phyloP scores from a whole-genome alignment of 2,113 vertebrate genomes.

The Orientallactaga bullata region DNA sequence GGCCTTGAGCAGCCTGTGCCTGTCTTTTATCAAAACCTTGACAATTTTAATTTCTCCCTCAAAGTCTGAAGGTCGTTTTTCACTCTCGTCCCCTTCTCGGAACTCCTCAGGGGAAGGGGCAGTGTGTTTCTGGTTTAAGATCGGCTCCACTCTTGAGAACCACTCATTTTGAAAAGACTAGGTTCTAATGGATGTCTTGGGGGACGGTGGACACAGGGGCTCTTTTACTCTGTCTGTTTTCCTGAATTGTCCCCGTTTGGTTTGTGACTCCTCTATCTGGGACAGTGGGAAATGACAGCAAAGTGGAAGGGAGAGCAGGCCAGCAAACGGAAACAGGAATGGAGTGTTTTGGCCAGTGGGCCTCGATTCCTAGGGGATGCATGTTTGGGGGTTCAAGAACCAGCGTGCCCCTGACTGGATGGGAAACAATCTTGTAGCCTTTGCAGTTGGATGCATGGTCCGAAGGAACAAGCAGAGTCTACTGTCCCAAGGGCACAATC shows the following conservation, averaged over 20 bases:
- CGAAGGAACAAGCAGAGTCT: background rate
- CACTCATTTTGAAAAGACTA: background rate
- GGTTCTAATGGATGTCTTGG: background rate
- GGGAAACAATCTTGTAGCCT: background rate
- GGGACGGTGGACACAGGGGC: background rate
- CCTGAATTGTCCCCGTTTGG: background rate
- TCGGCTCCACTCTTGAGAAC: background rate
- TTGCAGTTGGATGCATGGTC: no score
- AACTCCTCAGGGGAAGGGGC: background rate
- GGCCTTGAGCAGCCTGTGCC: conserved; percentile 22
- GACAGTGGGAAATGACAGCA: background rate
- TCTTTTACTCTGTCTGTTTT: background rate
- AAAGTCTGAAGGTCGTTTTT: background rate
- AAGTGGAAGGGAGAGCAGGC: no score
- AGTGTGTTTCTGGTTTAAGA: background rate
- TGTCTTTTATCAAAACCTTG: conserved; percentile 64
- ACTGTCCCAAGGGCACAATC: background rate
- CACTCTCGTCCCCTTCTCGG: background rate
- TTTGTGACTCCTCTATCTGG: background rate
- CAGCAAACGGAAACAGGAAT: background rate
- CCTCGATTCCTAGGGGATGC: accelerated
- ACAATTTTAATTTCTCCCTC: conserved; percentile 28
- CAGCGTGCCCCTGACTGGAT: background rate
- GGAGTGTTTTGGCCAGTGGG: background rate
- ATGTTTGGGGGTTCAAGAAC: background rate